Evolutionary conservation across 2,888 invertebrate species (phyloP), one percentile per base, ranked within the genome.

Genomic region (Trachelus iudaicus): DNA sequence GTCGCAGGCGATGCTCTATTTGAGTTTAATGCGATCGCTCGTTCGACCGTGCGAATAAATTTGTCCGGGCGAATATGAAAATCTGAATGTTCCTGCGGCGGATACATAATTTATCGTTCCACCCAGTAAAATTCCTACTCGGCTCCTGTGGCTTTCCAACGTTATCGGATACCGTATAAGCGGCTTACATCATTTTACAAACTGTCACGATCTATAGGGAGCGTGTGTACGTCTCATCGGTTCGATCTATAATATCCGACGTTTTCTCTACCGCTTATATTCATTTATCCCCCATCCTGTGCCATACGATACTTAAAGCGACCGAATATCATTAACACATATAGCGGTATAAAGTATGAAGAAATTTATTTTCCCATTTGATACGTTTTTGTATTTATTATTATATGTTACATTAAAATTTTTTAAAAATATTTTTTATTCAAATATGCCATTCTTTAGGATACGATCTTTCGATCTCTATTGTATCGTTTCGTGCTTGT

Each of bases 131-230:
- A 56, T 56, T 56, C 56, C 56, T 56, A 56, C 56, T 56, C 23
- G 23, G 56, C 56, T 56, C 23, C 56, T 56, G 23, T 56, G 56
- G 56, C 56, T 56, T 56, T 56, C 56, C 56, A 56, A 56, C 56
- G 34, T 56, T 76, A 76, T 76, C 76, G 73, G 76, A 31, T 56
- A 35, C 73, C 56, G 73, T 69, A 74, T 73, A 77, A 77, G 77
- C 77, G 68, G 77, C 77, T 77, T 77, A 77, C 69, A n/a, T 77
- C 73, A 77, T 77, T 77, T 77, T 77, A 69, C 77, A 77, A 77
- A 71, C 33, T 71, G 34, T 34, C 33, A 33, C 71, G 56, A 56
- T 56, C 56, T 56, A 56, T 56, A 56, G 56, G 56, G 56, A 15
- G 9, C 56, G 56, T 23, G 23, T 56, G 56, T 56, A 56, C 23